Base-by-base conservation (phyloP, 2,113 vertebrate genomes). In the Procavia capensis region DNA sequence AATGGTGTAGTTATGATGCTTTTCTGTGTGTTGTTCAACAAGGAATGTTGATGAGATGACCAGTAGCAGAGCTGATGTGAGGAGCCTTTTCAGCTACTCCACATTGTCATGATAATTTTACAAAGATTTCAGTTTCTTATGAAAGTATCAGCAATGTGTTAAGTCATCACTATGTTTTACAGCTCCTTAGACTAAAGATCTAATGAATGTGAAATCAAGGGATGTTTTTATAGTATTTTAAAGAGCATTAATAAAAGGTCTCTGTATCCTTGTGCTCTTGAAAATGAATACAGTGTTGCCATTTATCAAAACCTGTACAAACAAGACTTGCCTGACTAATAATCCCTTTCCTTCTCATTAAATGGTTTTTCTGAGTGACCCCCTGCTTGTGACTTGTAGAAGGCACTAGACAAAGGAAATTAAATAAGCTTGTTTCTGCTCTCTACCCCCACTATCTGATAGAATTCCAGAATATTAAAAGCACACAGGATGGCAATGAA, bases 91-190 rank as follows among this genome's bases (percentile, higher is more conserved):
- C 2, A 83, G 0, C 78, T 79, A 36, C 59, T 64, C 41, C 36
- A 54, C 25, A 3, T 39, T 13, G 25, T 66, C 63, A 11, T 47
- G 39, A 36, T 96, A 79, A 82, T 86, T 76, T 82, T 47, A 2
- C 47, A 75, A 45, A 86, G 57, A 43, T 84, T 97, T 57, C 61
- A 61, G 25, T 97, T 39, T 43, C 66, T 54, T 41, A 11, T 85
- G 96, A 87, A 90, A 90, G 59, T 70, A 36, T 57, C 39, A 88
- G 68, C 29, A 95, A 66, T 85, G 43, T 11, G 9, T 95, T 93
- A 95, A 87, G 43, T 16, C 76, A 9, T 68, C 41, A 72, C 39
- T 66, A 61, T 4, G 39, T 94, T 79, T 84, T 97, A 93, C 89
- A 87, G 29, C n/a, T 92, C 31, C 68, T 97, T 86, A 16, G 24